Conservation (phyloP, 2,797 vertebrate species). For the Brotula barbata region DNA sequence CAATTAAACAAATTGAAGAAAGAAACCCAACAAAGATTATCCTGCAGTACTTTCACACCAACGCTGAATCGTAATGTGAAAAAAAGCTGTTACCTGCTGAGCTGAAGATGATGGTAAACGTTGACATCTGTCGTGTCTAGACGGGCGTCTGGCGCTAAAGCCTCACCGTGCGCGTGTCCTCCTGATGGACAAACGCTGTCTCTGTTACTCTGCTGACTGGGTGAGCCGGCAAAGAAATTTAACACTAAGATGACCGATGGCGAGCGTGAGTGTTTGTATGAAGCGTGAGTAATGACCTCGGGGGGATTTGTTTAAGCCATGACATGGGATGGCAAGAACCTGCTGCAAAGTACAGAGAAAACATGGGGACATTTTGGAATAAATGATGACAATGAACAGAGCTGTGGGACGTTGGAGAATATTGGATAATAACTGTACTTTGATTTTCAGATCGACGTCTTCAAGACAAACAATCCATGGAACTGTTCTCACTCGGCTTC, state of each 20-base stretch:
- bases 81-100: neutral
- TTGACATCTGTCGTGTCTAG: slow-evolving; percentile 81
- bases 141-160: too few relatives aligned
- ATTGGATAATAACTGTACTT: slow-evolving; percentile 10
- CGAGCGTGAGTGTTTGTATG: neutral
- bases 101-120: slow-evolving; percentile 85
- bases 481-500: too few relatives aligned
- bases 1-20: too few relatives aligned
- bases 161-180: slow-evolving; percentile 70
- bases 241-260: neutral
- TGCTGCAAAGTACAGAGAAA: slow-evolving; percentile 53
- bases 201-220: slow-evolving; percentile 21
- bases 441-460: too few relatives aligned
- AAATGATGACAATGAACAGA: neutral
- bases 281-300: slow-evolving; percentile 36
- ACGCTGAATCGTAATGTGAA: neutral
- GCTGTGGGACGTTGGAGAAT: slow-evolving; percentile 15
- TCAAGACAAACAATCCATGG: too few relatives aligned
- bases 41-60: too few relatives aligned
- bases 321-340: slow-evolving; percentile 28
- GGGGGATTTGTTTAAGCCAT: slow-evolving; percentile 8
- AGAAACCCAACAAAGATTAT: too few relatives aligned
- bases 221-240: neutral
- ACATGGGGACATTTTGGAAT: slow-evolving; percentile 8
- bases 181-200: neutral